Evolutionary conservation across 2,113 vertebrate species (phyloP).

Genomic region (Colaptes auratus): DNA sequence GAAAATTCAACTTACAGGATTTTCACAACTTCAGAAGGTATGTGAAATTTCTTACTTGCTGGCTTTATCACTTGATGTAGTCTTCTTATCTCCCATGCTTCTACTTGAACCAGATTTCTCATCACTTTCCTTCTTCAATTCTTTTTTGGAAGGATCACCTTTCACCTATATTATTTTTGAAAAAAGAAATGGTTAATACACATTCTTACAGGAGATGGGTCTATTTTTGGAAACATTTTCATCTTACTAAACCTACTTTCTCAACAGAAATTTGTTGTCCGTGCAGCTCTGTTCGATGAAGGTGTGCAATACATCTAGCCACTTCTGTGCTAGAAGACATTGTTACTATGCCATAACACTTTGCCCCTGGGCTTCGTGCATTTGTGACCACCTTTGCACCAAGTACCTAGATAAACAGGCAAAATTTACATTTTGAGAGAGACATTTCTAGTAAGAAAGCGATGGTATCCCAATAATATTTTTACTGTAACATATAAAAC

Average conservation of each 20-base stretch:
- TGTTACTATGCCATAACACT: conserved; percentile 95
- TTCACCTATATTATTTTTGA: conserved; percentile 84
- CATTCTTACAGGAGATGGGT: not conserved
- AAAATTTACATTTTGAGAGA: not conserved
- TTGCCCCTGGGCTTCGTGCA: conserved; percentile 94
- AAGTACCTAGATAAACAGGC: conserved; percentile 82
- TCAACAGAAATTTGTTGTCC: conserved; percentile 97
- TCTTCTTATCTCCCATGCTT: conserved; percentile 86
- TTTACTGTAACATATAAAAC: not conserved
- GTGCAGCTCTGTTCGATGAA: conserved; percentile 93
- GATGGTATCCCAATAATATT: not conserved
- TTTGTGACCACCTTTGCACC: conserved; percentile 98
- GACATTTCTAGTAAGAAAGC: not conserved
- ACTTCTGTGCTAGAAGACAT: conserved; percentile 96
- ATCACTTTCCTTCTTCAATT: conserved; percentile 91
- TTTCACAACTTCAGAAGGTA: not conserved
- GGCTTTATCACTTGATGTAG: conserved; percentile 78
- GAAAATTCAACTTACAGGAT: not conserved
- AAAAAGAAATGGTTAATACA: conserved; percentile 9
- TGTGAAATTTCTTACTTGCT: conserved; percentile 75
- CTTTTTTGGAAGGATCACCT: conserved; percentile 96
- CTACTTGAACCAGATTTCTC: conserved; percentile 87
- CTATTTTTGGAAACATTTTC: not conserved
- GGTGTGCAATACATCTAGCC: conserved; percentile 90
- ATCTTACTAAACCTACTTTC: conserved; percentile 80